Evolutionary conservation across 2,888 invertebrate genomes (phyloP).

Genomic region (Scaptomyza caliginosa): DNA sequence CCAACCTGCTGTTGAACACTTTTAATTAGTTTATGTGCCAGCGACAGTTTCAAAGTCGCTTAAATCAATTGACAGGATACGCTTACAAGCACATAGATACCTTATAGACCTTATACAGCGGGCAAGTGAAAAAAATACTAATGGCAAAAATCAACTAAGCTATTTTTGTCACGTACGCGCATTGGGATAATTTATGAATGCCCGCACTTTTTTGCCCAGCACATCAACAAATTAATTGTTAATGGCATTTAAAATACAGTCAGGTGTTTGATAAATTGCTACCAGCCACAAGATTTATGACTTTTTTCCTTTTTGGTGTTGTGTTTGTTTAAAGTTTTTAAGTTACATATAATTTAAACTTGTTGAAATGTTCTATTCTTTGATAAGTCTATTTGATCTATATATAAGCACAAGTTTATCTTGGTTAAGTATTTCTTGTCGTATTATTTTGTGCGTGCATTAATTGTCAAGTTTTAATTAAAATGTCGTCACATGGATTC

Average conservation of each 20-base stretch:
- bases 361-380: no score
- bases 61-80: slow-evolving; percentile 52
- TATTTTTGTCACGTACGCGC: slow-evolving; percentile 62
- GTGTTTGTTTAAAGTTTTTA: no score
- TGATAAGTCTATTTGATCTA: no score
- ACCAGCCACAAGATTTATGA: slow-evolving; percentile 26
- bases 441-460: not conserved
- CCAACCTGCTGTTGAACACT: slow-evolving; percentile 9
- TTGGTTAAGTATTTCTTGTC: not conserved
- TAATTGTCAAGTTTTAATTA: slow-evolving; percentile 66
- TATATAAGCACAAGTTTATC: no score
- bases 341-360: not conserved
- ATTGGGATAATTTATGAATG: slow-evolving; percentile 59
- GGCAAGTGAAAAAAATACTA: slow-evolving; percentile 1
- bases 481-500: slow-evolving; percentile 63
- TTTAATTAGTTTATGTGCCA: slow-evolving; percentile 62
- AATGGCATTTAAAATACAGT: slow-evolving; percentile 28
- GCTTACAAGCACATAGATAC: not conserved
- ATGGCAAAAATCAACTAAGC: slow-evolving; percentile 43
- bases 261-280: slow-evolving; percentile 39
- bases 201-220: slow-evolving; percentile 27
- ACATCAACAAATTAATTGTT: slow-evolving; percentile 53
- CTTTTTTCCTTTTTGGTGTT: not conserved
- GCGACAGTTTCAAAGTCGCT: slow-evolving; percentile 47
- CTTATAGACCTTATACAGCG: not conserved